Base-by-base conservation (phyloP, 2,797 vertebrate genomes). In the Triplophysa bombifrons region DNA sequence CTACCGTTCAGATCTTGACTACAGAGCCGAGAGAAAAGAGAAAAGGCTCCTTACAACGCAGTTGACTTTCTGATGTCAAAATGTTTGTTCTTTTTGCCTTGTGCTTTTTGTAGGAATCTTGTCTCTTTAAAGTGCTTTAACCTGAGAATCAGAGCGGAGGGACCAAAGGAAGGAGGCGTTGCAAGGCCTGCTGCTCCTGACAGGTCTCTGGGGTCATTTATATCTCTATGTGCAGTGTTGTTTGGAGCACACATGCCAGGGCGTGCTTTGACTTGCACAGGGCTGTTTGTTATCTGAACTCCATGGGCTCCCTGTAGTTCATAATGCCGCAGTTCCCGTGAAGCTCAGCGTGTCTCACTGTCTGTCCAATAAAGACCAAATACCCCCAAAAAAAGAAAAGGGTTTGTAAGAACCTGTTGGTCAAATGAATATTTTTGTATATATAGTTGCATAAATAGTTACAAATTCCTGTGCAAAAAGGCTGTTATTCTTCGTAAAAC, bases 251-350 rank as follows among this genome's bases (percentile, higher is more conserved):
- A 67, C 72, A 76, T 76, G 74, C 48, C 74, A 25, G 53, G 69
- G 72, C 84, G 50, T 80, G 80, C 76, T 80, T 78, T 22, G 72
- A 78, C 84, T 80, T 72, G 82, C 67, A 74, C 12, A 3, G 53
- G 75, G 70, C 68, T 84, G 60, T 77, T 82, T 76, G 74, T 70
- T 80, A 74, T 80, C 67, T 66, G 55, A 48, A 58, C 82, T 74
- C 22, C 51, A 16, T 22, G 71, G 55, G 72, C 61, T 77, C 76
- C 76, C 56, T 78, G 78, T 68, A 30, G 50, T 50, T 30, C 41
- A 53, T 44, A 77, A 72, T 64, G 76, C 69, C 77, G 46, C 48
- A n/a, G 17, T 34, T 56, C 48, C 56, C 64, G n/a, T 64, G 68
- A 72, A 22, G 63, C 6, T 27, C 19, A n/a, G 68, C 25, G 67